phyloP scores from a whole-genome alignment of 2,888 invertebrate genomes.

The Vandiemenella viatica region DNA sequence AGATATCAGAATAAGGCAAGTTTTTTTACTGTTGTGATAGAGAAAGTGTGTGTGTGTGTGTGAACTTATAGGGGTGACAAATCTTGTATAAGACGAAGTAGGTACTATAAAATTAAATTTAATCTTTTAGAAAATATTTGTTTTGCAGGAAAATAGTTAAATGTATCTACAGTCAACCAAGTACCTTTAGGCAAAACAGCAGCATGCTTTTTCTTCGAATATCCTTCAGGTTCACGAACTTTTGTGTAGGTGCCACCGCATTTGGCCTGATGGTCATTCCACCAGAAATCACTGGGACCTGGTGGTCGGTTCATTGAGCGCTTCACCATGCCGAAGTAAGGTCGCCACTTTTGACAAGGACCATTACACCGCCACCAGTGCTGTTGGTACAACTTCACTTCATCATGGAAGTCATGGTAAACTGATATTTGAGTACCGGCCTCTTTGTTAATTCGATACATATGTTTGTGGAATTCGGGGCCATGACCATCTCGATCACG shows the following conservation, averaged over 20 bases:
- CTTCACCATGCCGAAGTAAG: slow-evolving; percentile 80
- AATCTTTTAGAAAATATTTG: not conserved
- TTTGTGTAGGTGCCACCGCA: slow-evolving; percentile 81
- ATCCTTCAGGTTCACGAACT: slow-evolving; percentile 58
- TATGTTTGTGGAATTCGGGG: slow-evolving; percentile 81
- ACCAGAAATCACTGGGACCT: slow-evolving; percentile 76
- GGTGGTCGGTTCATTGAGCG: slow-evolving; percentile 79
- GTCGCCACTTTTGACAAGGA: slow-evolving; percentile 58
- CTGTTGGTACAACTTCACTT: slow-evolving; percentile 71
- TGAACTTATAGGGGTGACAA: no score
- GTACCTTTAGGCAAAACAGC: slow-evolving; percentile 5
- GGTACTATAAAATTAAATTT: no score
- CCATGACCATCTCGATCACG: slow-evolving; percentile 90
- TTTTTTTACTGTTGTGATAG: no score
- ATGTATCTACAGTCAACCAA: no score
- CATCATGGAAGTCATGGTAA: slow-evolving; percentile 89
- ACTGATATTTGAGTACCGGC: slow-evolving; percentile 82
- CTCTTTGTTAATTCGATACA: slow-evolving; percentile 76
- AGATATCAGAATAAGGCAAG: no score
- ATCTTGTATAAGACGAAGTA: not conserved
- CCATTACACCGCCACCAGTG: slow-evolving; percentile 97
- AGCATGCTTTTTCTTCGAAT: no score
- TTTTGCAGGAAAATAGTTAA: not conserved
- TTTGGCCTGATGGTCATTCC: slow-evolving; percentile 51
- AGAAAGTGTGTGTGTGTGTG: no score